phyloP scores from a whole-genome alignment of 1,140 invertebrate species.

The Frieseomelitta varia region DNA sequence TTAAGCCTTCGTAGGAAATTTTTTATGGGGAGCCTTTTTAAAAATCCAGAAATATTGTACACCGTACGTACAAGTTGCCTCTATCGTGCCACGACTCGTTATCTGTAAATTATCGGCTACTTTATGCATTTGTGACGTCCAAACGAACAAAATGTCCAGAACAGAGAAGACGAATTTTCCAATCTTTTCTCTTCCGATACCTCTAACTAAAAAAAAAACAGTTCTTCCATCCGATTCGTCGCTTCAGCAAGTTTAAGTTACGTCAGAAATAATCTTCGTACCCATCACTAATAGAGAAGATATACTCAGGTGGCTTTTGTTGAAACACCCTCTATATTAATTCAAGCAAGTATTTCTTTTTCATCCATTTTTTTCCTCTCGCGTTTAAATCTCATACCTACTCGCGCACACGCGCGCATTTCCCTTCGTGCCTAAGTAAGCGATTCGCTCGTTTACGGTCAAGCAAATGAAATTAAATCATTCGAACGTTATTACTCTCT shows the following conservation, averaged over 20 bases:
- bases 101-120: neutral
- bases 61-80: neutral
- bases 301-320: too few relatives aligned
- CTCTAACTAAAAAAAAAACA: too few relatives aligned
- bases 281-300: neutral
- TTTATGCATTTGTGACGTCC: neutral
- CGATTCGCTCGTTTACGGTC: neutral
- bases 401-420: neutral
- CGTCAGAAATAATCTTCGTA: neutral
- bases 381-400: neutral
- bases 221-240: too few relatives aligned
- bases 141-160: neutral
- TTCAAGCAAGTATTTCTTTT: neutral
- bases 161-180: too few relatives aligned
- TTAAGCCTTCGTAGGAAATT: neutral
- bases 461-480: neutral
- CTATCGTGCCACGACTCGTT: neutral
- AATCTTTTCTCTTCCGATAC: too few relatives aligned
- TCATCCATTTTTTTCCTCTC: neutral
- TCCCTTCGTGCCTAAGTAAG: neutral
- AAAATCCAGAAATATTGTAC: neutral
- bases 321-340: neutral
- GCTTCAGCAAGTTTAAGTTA: too few relatives aligned
- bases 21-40: neutral
- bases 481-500: neutral